Base-by-base conservation (phyloP, 2,888 invertebrate genomes). In the Thera obeliscata region DNA sequence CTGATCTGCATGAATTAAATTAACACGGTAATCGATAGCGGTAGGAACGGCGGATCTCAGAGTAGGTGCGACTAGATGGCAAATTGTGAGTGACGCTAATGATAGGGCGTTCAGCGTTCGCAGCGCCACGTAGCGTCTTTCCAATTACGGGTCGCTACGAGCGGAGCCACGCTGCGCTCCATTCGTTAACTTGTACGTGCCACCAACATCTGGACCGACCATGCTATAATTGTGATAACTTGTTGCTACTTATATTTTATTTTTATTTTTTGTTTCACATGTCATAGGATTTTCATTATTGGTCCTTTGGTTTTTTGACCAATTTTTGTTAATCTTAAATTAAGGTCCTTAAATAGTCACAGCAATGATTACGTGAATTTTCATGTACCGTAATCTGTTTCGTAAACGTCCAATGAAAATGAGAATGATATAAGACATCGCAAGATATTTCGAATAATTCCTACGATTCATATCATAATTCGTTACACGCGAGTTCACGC, bases 61-160 rank as follows among this genome's bases (percentile, higher is more conserved):
- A 57, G 64, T 63, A 69, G 66, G 66, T 69, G 69, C 60, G 69
- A 66, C 63, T 69, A 79, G 78, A 75, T 82, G 83, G 81, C 80
- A 88, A 87, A 88, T 87, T 85, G 86, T 91, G 91, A 93, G 90
- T 91, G 92, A 92, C 93, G 87, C 89, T 93, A 93, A 93, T 92
- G 92, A 91, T 88, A 88, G 87, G 86, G 83, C 86, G 87, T 79
- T 86, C 87, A 84, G 82, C 80, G 80, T 81, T 79, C 80, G 85
- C 82, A 85, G 83, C 72, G 74, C 74, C 72, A 77, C 76, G 77
- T 77, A 77, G 71, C 72, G 65, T 74, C 89, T 89, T 89, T 88
- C 90, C 91, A 92, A 91, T 91, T 92, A 91, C 86, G 85, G 72
- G 75, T 73, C 69, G 71, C 72, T 73, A 63, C 77, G 80, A 74